Evolutionary conservation across 2,113 vertebrate species (phyloP).

Genomic region (Solea senegalensis): DNA sequence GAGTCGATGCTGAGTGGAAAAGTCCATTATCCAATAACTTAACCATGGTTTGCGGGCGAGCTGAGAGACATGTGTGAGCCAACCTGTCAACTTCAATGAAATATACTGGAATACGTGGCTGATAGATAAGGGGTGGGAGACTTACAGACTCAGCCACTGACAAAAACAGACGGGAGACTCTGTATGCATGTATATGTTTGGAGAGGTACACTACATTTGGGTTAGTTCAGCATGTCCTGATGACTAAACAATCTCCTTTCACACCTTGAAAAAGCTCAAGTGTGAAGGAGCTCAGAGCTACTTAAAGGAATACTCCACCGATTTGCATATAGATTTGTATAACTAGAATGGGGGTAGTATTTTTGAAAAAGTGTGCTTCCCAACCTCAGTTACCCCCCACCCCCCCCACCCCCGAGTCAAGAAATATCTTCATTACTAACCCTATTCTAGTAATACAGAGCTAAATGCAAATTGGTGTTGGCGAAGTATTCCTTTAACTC

Average conservation of each 20-base stretch:
- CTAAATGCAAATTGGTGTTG: no score
- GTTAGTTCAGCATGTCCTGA: conserved; percentile 6
- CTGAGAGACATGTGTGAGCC: conserved; percentile 68
- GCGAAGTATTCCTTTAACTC: background rate
- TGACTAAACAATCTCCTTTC: background rate
- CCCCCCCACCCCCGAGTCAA: no score
- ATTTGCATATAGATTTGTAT: no score
- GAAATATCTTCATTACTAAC: no score
- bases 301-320: no score
- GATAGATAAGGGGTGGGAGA: conserved; percentile 44
- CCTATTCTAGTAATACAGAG: no score
- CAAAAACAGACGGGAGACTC: conserved; percentile 12
- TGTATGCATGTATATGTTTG: background rate
- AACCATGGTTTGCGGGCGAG: conserved; percentile 61
- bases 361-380: no score
- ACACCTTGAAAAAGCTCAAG: conserved; percentile 10
- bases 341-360: no score
- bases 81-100: conserved; percentile 64
- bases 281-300: background rate
- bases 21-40: conserved; percentile 70
- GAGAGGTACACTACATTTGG: conserved; percentile 15
- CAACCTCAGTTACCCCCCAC: no score
- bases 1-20: conserved; percentile 66
- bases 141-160: conserved; percentile 31
- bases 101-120: conserved; percentile 50